These are phyloP conservation scores for Ceramica pisi DNA, from an alignment of 2,888 invertebrate species.

Conservation along the genomic window DNA sequence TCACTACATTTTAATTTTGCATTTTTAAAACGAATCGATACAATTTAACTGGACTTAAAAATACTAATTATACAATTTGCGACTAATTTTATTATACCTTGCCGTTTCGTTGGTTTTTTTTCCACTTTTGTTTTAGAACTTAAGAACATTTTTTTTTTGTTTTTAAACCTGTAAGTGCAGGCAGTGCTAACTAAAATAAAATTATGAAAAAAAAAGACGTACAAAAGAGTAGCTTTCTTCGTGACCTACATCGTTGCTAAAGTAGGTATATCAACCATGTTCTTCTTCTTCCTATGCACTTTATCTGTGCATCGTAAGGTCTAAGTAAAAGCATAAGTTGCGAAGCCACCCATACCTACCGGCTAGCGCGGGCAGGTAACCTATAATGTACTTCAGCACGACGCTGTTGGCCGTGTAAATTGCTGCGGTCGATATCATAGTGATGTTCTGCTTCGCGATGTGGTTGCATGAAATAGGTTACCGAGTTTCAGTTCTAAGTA, in stretches of 20 bases:
- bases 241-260: conserved; percentile 5
- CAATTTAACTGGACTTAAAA: no score
- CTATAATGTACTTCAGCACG: conserved; percentile 54
- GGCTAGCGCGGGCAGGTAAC: conserved; percentile 44
- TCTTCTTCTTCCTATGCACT: conserved; percentile 9
- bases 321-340: conserved; percentile 40
- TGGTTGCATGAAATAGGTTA: conserved; percentile 1
- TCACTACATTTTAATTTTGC: conserved; percentile 68
- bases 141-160: no score
- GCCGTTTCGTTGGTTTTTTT: no score
- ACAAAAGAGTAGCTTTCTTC: neutral
- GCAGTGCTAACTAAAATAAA: neutral
- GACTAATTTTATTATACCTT: no score
- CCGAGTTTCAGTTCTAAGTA: no score
- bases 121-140: no score
- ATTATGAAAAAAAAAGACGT: no score
- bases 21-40: no score
- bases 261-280: neutral
- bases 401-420: conserved; percentile 71
- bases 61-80: no score
- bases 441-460: conserved; percentile 67
- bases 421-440: conserved; percentile 81
- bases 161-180: no score
- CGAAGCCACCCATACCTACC: conserved; percentile 41
- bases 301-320: conserved; percentile 23